phyloP scores from a whole-genome alignment of 2,797 vertebrate species.

The Anableps anableps region DNA sequence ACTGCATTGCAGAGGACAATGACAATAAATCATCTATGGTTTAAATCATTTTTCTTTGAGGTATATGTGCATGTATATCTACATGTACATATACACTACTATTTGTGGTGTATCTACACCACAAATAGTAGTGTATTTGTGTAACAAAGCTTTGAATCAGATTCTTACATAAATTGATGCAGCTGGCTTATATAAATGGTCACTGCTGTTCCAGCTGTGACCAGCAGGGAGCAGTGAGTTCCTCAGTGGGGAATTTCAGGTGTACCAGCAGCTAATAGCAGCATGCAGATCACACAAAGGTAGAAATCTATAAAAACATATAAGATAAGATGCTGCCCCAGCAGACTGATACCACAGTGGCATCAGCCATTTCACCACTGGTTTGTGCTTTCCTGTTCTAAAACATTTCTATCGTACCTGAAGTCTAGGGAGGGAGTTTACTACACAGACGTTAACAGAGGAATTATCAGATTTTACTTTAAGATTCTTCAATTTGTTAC shows the following conservation, averaged over 20 bases:
- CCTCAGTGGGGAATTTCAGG: neutral
- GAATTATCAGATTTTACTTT: too few relatives aligned
- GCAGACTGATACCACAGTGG: neutral
- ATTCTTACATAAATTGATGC: constrained; percentile 17
- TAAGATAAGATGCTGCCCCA: neutral
- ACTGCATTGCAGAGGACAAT: too few relatives aligned
- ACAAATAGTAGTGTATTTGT: neutral
- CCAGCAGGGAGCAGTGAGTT: constrained; percentile 30
- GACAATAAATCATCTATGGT: too few relatives aligned
- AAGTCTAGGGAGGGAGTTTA: too few relatives aligned
- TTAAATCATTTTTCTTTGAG: neutral
- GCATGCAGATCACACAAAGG: neutral
- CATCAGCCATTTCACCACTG: neutral
- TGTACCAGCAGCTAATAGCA: neutral
- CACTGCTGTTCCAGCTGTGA: neutral
- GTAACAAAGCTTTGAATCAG: constrained; percentile 9
- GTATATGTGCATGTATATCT: neutral
- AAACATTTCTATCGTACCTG: neutral
- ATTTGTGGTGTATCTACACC: neutral
- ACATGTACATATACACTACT: too few relatives aligned
- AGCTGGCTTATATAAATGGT: constrained; percentile 22
- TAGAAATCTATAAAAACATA: neutral
- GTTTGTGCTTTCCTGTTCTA: neutral
- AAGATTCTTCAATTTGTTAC: too few relatives aligned
- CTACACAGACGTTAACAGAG: too few relatives aligned